Evolutionary conservation across 2,113 vertebrate genomes (phyloP).

Genomic region (Anhinga anhinga): DNA sequence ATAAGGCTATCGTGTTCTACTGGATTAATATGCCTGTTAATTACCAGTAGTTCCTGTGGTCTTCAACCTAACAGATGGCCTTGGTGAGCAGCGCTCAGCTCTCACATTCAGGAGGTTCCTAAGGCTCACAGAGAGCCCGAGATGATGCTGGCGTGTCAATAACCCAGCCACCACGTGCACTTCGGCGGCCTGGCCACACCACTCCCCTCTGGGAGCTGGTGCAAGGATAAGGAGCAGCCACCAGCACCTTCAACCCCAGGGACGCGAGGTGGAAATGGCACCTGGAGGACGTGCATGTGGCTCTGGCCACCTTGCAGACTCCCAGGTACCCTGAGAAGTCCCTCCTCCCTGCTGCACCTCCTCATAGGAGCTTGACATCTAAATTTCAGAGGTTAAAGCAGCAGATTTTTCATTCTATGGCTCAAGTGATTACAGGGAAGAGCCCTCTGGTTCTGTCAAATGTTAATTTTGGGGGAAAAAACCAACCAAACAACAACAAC

Average conservation of each 20-base stretch:
- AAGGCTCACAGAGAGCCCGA: not conserved
- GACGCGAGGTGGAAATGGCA: rapidly evolving
- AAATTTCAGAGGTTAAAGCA: not conserved
- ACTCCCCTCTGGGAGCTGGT: not conserved
- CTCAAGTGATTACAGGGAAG: too few species aligned
- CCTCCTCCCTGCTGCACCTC: not conserved
- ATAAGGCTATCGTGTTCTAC: conserved; percentile 16
- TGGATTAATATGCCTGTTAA: conserved; percentile 47
- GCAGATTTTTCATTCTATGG: rapidly evolving
- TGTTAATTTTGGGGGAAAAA: too few species aligned
- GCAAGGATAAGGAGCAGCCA: not conserved
- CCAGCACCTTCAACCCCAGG: not conserved
- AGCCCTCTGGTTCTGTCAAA: too few species aligned
- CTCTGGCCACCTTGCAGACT: not conserved
- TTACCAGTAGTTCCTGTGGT: conserved; percentile 47
- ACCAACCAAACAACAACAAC: too few species aligned
- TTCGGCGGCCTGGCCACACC: rapidly evolving
- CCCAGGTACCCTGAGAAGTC: too few species aligned
- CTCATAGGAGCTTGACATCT: rapidly evolving
- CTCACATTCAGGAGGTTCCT: not conserved
- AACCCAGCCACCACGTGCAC: rapidly evolving
- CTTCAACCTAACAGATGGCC: not conserved
- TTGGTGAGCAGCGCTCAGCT: not conserved
- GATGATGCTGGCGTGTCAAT: rapidly evolving
- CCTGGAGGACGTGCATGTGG: rapidly evolving